Conservation (phyloP, 2,888 invertebrate genomes). For the Belgica antarctica region DNA sequence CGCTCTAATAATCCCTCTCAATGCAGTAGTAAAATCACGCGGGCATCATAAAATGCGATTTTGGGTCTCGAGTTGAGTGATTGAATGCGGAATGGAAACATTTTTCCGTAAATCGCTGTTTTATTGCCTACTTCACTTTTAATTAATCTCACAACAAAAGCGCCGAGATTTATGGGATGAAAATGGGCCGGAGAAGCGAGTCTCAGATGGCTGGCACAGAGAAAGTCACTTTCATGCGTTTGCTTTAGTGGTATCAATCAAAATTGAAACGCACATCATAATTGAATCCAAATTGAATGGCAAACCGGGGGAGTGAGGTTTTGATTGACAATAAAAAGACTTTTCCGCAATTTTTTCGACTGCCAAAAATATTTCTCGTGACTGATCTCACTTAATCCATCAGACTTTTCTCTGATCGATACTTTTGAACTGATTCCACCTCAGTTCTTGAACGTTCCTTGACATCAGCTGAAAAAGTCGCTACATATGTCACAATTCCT, state of each 20-base stretch:
- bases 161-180: not conserved
- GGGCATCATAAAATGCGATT: conserved; percentile 5
- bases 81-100: conserved; percentile 26
- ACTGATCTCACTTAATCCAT: too few relatives aligned
- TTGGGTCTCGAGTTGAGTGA: conserved; percentile 40
- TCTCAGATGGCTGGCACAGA: conserved; percentile 3
- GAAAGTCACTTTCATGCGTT: not conserved
- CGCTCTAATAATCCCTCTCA: conserved; percentile 19
- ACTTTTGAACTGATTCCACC: too few relatives aligned
- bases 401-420: too few relatives aligned
- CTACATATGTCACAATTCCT: conserved; percentile 21
- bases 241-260: conserved; percentile 11
- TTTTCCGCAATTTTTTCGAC: too few relatives aligned
- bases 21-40: conserved; percentile 5
- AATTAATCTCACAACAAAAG: conserved; percentile 26
- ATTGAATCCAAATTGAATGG: conserved; percentile 18
- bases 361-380: too few relatives aligned
- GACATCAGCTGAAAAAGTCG: not conserved
- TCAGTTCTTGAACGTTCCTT: too few relatives aligned
- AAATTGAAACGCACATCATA: conserved; percentile 32
- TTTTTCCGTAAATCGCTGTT: conserved; percentile 35
- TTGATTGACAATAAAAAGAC: conserved; percentile 13
- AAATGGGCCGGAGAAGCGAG: not conserved
- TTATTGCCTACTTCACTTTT: conserved; percentile 28
- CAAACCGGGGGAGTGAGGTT: not conserved